Percentiles rank a stretch among this genome's conserved stretches.
phyloP scores from a whole-genome alignment of 37 sponge, comb jelly and placozoan genomes.

The Crambe crambe region DNA sequence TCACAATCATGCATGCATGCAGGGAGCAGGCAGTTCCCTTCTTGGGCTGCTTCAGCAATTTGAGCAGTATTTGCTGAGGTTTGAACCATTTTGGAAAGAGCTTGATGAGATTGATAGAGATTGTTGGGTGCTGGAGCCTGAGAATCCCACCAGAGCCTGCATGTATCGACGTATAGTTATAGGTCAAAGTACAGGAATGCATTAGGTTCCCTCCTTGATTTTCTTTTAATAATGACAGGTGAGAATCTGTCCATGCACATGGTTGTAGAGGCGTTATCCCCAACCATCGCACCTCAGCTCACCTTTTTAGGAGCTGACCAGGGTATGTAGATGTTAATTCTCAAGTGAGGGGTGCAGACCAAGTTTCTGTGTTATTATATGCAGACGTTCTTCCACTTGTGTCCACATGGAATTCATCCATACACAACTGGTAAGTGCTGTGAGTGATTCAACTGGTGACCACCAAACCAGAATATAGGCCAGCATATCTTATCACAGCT shows the following conservation, averaged over 20 bases:
- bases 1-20: background rate
- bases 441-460: background rate
- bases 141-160: slow-evolving; percentile 42
- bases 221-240: too few species aligned
- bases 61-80: slow-evolving; percentile 8
- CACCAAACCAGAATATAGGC: background rate
- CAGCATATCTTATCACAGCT: background rate
- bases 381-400: background rate
- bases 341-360: background rate
- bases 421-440: slow-evolving; percentile 3
- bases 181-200: slow-evolving; percentile 35
- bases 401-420: background rate
- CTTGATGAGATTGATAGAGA: slow-evolving; percentile 56
- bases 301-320: slow-evolving; percentile 60
- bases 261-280: slow-evolving; percentile 28
- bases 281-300: slow-evolving; percentile 32
- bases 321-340: slow-evolving; percentile 12
- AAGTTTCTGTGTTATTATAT: background rate
- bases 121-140: slow-evolving; percentile 71
- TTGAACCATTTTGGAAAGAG: slow-evolving; percentile 59
- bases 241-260: slow-evolving; percentile 38
- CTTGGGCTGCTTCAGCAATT: slow-evolving; percentile 1
- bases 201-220: too few species aligned
- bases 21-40: background rate
- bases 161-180: slow-evolving; percentile 61